Evolutionary conservation across 2,888 invertebrate species (phyloP).

Genomic region (Thera obeliscata): DNA sequence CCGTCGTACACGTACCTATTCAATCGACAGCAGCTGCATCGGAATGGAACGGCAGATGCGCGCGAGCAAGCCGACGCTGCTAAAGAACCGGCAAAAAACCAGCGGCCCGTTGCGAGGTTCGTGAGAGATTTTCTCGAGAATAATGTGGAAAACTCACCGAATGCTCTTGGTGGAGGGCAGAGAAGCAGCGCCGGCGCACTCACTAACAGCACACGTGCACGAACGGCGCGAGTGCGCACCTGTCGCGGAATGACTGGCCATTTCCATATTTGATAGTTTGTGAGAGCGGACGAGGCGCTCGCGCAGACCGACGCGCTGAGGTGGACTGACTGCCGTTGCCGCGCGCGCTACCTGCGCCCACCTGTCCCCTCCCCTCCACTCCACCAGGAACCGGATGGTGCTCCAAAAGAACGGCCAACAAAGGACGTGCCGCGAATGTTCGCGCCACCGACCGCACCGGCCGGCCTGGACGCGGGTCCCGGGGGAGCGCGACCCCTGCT

Average conservation of each 20-base stretch:
- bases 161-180: conserved; percentile 48
- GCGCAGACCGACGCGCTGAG: conserved; percentile 76
- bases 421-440: conserved; percentile 84
- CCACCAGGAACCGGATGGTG: conserved; percentile 83
- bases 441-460: conserved; percentile 66
- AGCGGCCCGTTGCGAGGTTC: conserved; percentile 53
- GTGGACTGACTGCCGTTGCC: conserved; percentile 76
- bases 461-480: conserved; percentile 49
- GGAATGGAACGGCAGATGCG: conserved; percentile 79
- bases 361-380: conserved; percentile 80
- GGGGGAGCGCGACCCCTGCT: conserved; percentile 60
- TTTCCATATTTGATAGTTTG: conserved; percentile 74
- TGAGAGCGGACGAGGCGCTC: conserved; percentile 71
- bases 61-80: conserved; percentile 61
- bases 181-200: conserved; percentile 74
- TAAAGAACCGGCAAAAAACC: conserved; percentile 68
- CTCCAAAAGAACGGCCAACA: conserved; percentile 84
- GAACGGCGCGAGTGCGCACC: conserved; percentile 79
- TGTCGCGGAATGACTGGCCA: conserved; percentile 81
- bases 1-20: conserved; percentile 69
- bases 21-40: conserved; percentile 74
- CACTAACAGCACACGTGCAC: conserved; percentile 83
- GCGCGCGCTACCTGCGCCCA: conserved; percentile 81
- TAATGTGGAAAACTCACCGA: conserved; percentile 66
- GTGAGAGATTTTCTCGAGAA: conserved; percentile 54